phyloP scores from a whole-genome alignment of 2,797 vertebrate species.

The Chelmon rostratus region DNA sequence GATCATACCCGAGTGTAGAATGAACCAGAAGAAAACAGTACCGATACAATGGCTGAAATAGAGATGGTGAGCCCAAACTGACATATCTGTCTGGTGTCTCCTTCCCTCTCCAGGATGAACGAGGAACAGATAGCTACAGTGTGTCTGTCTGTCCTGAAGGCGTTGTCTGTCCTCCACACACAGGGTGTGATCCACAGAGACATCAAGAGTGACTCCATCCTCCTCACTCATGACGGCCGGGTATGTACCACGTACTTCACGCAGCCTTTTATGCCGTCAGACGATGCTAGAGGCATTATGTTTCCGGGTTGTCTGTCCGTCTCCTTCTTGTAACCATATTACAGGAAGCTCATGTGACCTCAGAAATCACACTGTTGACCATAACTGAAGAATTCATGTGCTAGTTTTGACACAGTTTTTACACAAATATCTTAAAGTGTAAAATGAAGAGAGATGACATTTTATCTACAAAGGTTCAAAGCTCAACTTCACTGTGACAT shows the following conservation, averaged over 20 bases:
- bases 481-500: too few relatives aligned
- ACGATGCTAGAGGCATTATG: too few relatives aligned
- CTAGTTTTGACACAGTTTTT: too few relatives aligned
- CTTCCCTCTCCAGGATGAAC: slow-evolving; percentile 88
- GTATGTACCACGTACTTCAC: slow-evolving; percentile 73
- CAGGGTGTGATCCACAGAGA: slow-evolving; percentile 97
- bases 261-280: too few relatives aligned
- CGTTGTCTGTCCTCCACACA: slow-evolving; percentile 91
- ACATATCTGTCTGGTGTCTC: not conserved
- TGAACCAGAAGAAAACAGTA: not conserved
- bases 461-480: too few relatives aligned
- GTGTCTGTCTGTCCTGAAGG: slow-evolving; percentile 93
- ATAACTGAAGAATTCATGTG: too few relatives aligned
- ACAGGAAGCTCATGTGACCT: too few relatives aligned
- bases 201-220: slow-evolving; percentile 98
- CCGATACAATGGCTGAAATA: not conserved
- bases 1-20: not conserved
- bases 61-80: not conserved
- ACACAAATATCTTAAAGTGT: too few relatives aligned
- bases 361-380: too few relatives aligned
- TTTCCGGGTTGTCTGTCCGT: too few relatives aligned
- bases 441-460: too few relatives aligned
- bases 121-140: slow-evolving; percentile 97
- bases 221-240: slow-evolving; percentile 95
- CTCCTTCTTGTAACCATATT: too few relatives aligned